phyloP scores from a whole-genome alignment of 2,888 invertebrate species.

The Didymodactylos carnosus region DNA sequence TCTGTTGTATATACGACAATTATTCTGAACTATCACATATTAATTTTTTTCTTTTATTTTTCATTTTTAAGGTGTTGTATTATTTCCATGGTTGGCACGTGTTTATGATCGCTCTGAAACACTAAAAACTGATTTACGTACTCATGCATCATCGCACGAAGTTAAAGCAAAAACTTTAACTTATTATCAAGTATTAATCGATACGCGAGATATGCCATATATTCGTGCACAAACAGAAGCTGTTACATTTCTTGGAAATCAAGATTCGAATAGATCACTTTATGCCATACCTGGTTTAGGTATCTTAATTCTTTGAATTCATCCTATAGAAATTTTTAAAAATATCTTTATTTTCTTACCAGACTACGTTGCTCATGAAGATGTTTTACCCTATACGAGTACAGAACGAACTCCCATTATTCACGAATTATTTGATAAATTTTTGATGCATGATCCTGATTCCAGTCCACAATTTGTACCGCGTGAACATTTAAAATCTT shows the following conservation, averaged over 20 bases:
- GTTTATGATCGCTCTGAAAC: conserved; percentile 52
- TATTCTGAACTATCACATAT: too few species aligned
- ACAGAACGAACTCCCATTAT: conserved; percentile 47
- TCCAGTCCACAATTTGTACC: conserved; percentile 51
- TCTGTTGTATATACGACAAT: too few species aligned
- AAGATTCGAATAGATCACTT: conserved; percentile 78
- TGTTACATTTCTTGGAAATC: conserved; percentile 84
- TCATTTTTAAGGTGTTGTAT: conserved; percentile 74
- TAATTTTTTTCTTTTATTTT: conserved; percentile 98
- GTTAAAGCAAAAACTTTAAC: conserved; percentile 43
- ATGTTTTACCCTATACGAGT: conserved; percentile 69
- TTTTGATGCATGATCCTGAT: conserved; percentile 57
- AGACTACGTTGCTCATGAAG: conserved; percentile 93
- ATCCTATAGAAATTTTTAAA: too few species aligned
- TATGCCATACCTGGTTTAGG: conserved; percentile 67
- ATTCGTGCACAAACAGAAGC: conserved; percentile 89
- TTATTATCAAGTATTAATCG: conserved; percentile 91
- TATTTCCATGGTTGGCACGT: conserved; percentile 87
- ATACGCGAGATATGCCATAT: conserved; percentile 82
- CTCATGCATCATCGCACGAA: neutral
- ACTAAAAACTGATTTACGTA: conserved; percentile 21
- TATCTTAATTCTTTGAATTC: too few species aligned
- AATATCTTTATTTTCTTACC: too few species aligned
- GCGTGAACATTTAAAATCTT: conserved; percentile 70
- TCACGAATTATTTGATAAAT: conserved; percentile 50